A percentile compares a stretch with the other conserved stretches of the same genome.
Evolutionary conservation across 2,113 vertebrate genomes (phyloP).

Genomic region (Anolis sagrei): DNA sequence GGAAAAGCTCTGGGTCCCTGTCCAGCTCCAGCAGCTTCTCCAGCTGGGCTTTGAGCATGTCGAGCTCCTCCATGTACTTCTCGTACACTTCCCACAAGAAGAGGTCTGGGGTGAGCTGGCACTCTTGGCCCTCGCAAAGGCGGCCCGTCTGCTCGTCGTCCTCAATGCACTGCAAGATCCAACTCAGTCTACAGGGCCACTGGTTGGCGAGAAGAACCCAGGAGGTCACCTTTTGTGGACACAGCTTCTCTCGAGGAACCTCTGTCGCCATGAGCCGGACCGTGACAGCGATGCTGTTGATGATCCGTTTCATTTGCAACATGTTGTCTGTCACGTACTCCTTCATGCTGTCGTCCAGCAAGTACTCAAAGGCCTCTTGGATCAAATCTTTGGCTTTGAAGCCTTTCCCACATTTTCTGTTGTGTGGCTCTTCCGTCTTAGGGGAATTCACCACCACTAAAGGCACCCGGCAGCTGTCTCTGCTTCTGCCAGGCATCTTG

Average conservation of each 20-base stretch:
- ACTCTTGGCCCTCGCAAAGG: conserved; percentile 41
- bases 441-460: background rate
- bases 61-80: conserved; percentile 74
- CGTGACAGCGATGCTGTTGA: conserved; percentile 79
- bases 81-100: conserved; percentile 79
- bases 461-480: background rate
- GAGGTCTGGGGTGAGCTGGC: background rate
- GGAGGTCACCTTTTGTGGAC: conserved; percentile 67
- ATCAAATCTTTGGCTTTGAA: conserved; percentile 40
- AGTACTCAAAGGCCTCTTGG: conserved; percentile 26
- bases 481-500: background rate
- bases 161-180: conserved; percentile 84
- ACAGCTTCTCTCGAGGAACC: conserved; percentile 53
- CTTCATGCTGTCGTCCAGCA: conserved; percentile 34
- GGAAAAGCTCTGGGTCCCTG: conserved; percentile 83
- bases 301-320: conserved; percentile 80
- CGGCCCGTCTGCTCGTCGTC: conserved; percentile 75
- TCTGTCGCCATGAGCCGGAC: conserved; percentile 72
- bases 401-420: background rate
- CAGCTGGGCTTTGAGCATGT: conserved; percentile 71
- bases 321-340: conserved; percentile 77
- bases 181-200: conserved; percentile 86
- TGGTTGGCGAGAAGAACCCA: conserved; percentile 83
- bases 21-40: conserved; percentile 80
- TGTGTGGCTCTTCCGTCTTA: too few relatives aligned